phyloP scores from a whole-genome alignment of 2,888 invertebrate genomes.

The Sturmia bella region DNA sequence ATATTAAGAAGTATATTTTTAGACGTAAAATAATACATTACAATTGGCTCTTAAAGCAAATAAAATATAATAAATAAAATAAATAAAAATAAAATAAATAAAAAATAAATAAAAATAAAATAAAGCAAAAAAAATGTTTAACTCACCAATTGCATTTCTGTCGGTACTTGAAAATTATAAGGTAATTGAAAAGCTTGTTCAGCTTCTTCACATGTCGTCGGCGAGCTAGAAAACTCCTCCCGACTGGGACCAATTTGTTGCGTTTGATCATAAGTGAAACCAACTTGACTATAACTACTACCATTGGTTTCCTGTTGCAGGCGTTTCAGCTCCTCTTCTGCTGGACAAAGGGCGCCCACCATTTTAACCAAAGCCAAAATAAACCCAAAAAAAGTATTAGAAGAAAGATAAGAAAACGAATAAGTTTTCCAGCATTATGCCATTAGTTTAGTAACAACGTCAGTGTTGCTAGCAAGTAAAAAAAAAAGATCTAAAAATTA shows the following conservation, averaged over 20 bases:
- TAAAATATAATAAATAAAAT: too few species aligned
- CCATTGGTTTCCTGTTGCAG: conserved; percentile 87
- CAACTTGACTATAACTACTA: conserved; percentile 87
- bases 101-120: neutral
- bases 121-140: neutral
- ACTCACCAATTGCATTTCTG: conserved; percentile 87
- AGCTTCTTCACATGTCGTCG: conserved; percentile 85
- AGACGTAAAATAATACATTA: too few species aligned
- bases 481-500: conserved; percentile 56
- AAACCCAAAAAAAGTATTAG: conserved; percentile 70
- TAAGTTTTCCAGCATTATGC: conserved; percentile 56
- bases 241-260: conserved; percentile 82
- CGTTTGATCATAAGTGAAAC: conserved; percentile 87
- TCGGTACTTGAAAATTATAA: conserved; percentile 88
- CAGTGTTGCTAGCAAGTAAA: conserved; percentile 61
- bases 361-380: conserved; percentile 62
- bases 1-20: too few species aligned
- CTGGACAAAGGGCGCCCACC: neutral
- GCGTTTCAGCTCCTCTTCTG: conserved; percentile 96
- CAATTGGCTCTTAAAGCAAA: too few species aligned
- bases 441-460: conserved; percentile 38
- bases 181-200: conserved; percentile 90
- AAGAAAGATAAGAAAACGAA: conserved; percentile 64
- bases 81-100: neutral
- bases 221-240: conserved; percentile 80